Evolutionary conservation across 2,888 invertebrate genomes (phyloP).

Genomic region (Unio delphinus): DNA sequence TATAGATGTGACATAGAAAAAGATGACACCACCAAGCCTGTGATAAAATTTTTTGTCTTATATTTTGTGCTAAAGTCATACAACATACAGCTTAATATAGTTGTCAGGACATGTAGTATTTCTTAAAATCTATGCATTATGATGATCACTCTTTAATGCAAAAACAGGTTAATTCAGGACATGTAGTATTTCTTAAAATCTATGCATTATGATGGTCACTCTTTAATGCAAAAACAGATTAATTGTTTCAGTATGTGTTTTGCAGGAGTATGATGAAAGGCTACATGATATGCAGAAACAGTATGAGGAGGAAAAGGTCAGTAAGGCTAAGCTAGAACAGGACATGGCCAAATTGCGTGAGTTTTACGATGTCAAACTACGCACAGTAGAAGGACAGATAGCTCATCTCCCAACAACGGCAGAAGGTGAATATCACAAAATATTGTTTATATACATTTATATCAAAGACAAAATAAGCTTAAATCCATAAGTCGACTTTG

Average conservation of each 20-base stretch:
- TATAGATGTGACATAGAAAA: too few species aligned
- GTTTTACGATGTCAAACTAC: conserved; percentile 75
- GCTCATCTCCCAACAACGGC: conserved; percentile 56
- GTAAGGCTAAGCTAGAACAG: conserved; percentile 75
- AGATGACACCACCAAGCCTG: too few species aligned
- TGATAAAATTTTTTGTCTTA: too few species aligned
- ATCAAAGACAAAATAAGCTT: too few species aligned
- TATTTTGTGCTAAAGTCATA: too few species aligned
- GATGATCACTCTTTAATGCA: not conserved
- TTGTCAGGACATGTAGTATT: too few species aligned
- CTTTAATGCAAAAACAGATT: not conserved
- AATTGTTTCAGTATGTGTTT: not conserved
- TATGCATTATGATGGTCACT: too few species aligned
- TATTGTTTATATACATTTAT: too few species aligned
- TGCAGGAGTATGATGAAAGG: conserved; percentile 75
- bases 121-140: too few species aligned
- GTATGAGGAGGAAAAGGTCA: conserved; percentile 72
- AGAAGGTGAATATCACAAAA: conserved; percentile 41
- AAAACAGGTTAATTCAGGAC: not conserved
- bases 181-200: too few species aligned
- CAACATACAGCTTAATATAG: too few species aligned
- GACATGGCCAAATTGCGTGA: conserved; percentile 76
- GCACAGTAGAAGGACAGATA: conserved; percentile 63
- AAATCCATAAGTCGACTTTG: too few species aligned
- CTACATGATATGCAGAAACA: conserved; percentile 75